A percentile compares a stretch with the other conserved stretches of the same genome.
Evolutionary conservation across 2,888 invertebrate species (phyloP).

Genomic region (Rhagonycha fulva): DNA sequence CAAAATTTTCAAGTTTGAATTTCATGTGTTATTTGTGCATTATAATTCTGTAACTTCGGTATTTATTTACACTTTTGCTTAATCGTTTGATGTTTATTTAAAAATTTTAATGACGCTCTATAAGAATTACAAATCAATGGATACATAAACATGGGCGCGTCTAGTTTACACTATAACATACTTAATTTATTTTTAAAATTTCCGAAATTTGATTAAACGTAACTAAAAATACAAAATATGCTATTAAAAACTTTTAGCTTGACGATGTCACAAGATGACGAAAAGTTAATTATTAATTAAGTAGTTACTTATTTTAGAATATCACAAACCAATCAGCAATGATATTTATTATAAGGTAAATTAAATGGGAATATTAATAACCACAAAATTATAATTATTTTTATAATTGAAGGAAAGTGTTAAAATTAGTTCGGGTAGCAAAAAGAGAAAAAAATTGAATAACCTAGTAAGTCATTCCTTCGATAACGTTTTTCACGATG

Average conservation of each 20-base stretch:
- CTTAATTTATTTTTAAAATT: neutral
- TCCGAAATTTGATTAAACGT: neutral
- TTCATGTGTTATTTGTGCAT: neutral
- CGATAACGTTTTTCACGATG: slow-evolving; percentile 48
- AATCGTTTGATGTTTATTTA: neutral
- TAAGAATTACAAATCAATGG: neutral
- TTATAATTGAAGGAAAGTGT: neutral
- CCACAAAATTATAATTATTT: neutral
- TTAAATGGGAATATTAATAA: neutral
- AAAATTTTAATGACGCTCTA: neutral
- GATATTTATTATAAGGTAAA: neutral
- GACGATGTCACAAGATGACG: neutral
- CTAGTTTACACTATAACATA: neutral
- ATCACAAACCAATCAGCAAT: neutral
- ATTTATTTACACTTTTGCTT: neutral
- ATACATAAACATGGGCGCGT: neutral
- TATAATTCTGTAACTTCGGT: neutral
- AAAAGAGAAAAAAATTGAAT: neutral
- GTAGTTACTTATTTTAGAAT: neutral
- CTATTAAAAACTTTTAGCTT: neutral
- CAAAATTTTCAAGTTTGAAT: neutral
- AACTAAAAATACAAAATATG: neutral
- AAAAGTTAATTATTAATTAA: neutral
- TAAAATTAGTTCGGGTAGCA: neutral
- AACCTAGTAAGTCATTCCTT: neutral